Evolutionary conservation across 2,888 invertebrate species (phyloP), one percentile per base, ranked within the genome.

Genomic region (Ophioninae sp.): DNA sequence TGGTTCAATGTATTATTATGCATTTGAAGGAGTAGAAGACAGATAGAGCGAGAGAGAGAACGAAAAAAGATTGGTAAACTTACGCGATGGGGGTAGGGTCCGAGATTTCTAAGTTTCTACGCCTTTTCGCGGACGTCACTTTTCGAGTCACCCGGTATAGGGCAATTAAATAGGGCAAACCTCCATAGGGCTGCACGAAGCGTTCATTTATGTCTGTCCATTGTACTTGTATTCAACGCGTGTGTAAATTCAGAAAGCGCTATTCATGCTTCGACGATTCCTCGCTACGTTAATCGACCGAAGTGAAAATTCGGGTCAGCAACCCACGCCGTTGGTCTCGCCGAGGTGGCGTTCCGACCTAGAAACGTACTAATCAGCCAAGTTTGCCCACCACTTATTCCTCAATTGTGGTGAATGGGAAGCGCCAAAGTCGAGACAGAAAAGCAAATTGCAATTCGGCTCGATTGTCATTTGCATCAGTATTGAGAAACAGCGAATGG

Each of bases 301-400:
- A 70, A 44, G 79, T 68, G 75, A 72, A 76, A 75, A 82, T 79
- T 79, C 56, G 82, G 79, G 82, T 79, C 82, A 82, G 79, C 69
- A 75, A 50, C 59, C 62, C 56, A 67, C 39, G 75, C 65, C 64
- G 41, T 41, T 41, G 70, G 72, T 70, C 59, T 57, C 79, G 50
- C 59, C 59, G 81, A 68, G 21, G 41, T 75, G 65, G 76, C 67
- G 79, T 70, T 64, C 70, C 72, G 75, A 79, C 82, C 82, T 79
- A 79, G 79, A 82, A 79, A 65, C 75, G 61, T 67, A 72, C 6
- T 8, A 39, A 37, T 8, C 72, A 50, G 21, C 23, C 56, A 72
- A 44, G 39, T 72, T 69, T 69, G n/a, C 37, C 17, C 37, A 17
- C 23, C 23, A 20, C 7, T 10, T n/a, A 57, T 50, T 13, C 50